Evolutionary conservation across 2,888 invertebrate genomes (phyloP).

Genomic region (Apodemia duryi): DNA sequence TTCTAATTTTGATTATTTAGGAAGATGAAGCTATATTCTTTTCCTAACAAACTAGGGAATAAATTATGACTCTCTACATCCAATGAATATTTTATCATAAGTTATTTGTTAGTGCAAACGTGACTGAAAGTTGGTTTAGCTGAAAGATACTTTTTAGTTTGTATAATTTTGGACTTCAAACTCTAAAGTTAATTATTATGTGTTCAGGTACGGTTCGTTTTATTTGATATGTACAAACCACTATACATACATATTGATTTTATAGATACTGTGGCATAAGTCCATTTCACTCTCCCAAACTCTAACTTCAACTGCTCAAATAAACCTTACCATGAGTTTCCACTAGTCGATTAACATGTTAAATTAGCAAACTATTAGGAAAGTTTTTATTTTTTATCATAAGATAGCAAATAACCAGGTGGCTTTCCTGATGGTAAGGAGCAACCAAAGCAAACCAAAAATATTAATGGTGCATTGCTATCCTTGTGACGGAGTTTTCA

Average conservation of each 20-base stretch:
- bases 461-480: no score
- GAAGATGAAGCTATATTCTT: neutral
- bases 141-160: neutral
- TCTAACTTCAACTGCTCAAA: no score
- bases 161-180: neutral
- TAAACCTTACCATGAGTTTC: no score
- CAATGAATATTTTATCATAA: constrained; percentile 13
- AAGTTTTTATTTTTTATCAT: no score
- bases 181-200: neutral
- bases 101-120: constrained; percentile 9
- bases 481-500: no score
- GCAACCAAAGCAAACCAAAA: no score
- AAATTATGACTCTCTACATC: neutral
- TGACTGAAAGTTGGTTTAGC: neutral
- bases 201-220: neutral
- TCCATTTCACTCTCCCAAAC: no score
- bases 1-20: neutral
- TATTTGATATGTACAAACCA: neutral
- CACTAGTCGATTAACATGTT: no score
- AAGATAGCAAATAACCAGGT: no score
- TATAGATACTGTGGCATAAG: no score
- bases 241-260: neutral
- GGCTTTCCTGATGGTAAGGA: no score
- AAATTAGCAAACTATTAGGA: no score
- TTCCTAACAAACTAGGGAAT: neutral